These are phyloP conservation scores for Ypsolopha scabrella DNA, from an alignment of 2,888 invertebrate genomes.

Conservation along the genomic window DNA sequence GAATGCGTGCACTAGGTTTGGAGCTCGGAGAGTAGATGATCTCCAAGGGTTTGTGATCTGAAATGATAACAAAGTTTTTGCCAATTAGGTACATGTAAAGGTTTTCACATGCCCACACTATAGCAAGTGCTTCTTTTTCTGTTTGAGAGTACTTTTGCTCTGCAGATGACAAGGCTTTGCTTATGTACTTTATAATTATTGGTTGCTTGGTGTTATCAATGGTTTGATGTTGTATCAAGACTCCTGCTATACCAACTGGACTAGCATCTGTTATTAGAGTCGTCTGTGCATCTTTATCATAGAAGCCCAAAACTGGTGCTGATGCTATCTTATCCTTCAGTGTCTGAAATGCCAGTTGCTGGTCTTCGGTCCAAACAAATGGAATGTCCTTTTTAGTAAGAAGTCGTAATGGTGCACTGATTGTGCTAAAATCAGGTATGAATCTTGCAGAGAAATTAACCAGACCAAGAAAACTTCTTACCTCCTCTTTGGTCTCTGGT, in stretches of 20 bases:
- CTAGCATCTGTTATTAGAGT: conserved; percentile 6
- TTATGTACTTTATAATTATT: not conserved
- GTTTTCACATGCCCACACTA: conserved; percentile 8
- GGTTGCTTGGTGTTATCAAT: not conserved
- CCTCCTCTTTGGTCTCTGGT: conserved; percentile 1
- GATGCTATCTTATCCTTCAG: not conserved
- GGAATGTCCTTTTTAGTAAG: not conserved
- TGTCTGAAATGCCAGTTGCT: not conserved
- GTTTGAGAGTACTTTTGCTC: conserved; percentile 9
- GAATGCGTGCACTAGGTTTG: conserved; percentile 1
- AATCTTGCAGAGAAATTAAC: conserved; percentile 9
- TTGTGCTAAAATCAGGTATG: conserved; percentile 7
- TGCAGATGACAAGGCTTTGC: conserved; percentile 2
- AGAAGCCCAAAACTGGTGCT: not conserved
- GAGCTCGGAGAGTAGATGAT: conserved; percentile 1
- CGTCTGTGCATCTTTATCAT: conserved; percentile 1
- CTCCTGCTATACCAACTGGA: conserved; percentile 6
- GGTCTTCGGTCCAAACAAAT: not conserved
- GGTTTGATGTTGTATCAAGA: conserved; percentile 1
- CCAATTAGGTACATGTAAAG: conserved; percentile 8
- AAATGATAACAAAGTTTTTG: not conserved
- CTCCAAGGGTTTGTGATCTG: conserved; percentile 1
- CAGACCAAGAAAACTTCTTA: conserved; percentile 7
- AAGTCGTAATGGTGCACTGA: conserved; percentile 4
- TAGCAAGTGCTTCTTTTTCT: conserved; percentile 7